Evolutionary conservation across 2,113 vertebrate species (phyloP).

Genomic region (Hippocampus mohnikei): DNA sequence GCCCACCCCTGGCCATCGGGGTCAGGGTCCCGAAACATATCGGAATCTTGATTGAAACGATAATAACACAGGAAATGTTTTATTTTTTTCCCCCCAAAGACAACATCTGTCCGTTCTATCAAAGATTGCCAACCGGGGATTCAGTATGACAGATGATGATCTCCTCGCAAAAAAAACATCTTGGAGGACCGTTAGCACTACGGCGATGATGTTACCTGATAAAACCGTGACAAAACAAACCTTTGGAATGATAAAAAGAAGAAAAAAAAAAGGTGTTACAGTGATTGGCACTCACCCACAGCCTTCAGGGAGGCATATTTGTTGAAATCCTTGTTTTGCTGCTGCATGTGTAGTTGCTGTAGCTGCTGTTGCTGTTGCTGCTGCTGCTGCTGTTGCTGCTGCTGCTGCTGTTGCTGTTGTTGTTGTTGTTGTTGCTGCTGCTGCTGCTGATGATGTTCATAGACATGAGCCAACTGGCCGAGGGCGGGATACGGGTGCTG

Average conservation of each 20-base stretch:
- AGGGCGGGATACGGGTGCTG: conserved; percentile 88
- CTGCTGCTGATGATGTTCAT: conserved; percentile 87
- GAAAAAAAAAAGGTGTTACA: not conserved
- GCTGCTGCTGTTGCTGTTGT: conserved; percentile 81
- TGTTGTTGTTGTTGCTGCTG: conserved; percentile 71
- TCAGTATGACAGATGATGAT: not conserved
- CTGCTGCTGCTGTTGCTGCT: conserved; percentile 75
- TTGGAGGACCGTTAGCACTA: not conserved
- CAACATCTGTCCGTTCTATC: not conserved
- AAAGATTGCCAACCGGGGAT: not conserved
- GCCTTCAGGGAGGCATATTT: conserved; percentile 96
- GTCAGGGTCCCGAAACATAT: not conserved
- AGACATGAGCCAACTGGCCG: conserved; percentile 90
- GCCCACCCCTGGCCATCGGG: conserved; percentile 12
- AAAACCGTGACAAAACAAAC: not conserved
- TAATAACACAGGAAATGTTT: not conserved
- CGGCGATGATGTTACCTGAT: not conserved
- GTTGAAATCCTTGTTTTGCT: conserved; percentile 92
- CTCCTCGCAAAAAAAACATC: conserved; percentile 9
- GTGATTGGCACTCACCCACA: conserved; percentile 81
- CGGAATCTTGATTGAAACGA: not conserved
- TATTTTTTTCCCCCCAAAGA: too few species aligned
- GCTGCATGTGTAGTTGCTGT: conserved; percentile 74
- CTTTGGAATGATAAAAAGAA: not conserved
- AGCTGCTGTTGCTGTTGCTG: conserved; percentile 77